Evolutionary conservation across 2,113 vertebrate genomes (phyloP), one percentile per base, ranked within the genome.

Genomic region (Gavialis gangeticus): DNA sequence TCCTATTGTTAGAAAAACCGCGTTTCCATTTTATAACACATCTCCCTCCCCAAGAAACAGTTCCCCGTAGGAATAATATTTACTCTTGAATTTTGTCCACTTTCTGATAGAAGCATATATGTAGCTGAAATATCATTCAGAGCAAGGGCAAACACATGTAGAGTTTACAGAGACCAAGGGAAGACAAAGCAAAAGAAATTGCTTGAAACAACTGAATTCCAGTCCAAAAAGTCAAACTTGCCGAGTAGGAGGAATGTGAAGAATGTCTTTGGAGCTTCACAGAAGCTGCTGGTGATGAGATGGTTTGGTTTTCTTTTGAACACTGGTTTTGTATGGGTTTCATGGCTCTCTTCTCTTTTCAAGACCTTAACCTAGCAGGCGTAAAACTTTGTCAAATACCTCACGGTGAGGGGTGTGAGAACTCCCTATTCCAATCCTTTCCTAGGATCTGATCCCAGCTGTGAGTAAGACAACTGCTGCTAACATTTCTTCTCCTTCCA

Each of bases 391-490:
- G 91, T 78, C 78, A 55, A 30, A 88, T 84, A 55, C 96, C 97
- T 94, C 88, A 34, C 54, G 27, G 17, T 8, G 55, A 25, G 76
- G 91, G 57, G 57, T 6, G 58, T 3, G n/a, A 63, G 92, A 67
- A 22, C 89, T 83, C 19, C 0, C 88, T 69, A 90, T 92, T 95
- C 96, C 73, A 84, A 75, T 79, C 92, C 60, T 54, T 67, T 63
- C 92, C 79, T 37, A 95, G 96, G 97, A 97, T 55, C 7, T 18
- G 64, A 21, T 54, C 75, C 94, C 91, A 91, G 96, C 97, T 92
- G 91, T 85, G 96, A 94, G 89, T 78, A 11, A 84, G 93, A 73
- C 69, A 88, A 93, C 97, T 97, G 98, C 99, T 99, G 99, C 98
- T 98, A 93, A 94, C 80, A 90, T 34, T 89, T 76, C 96, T 79